Base-by-base conservation (phyloP, 2,113 vertebrate genomes). In the Heloderma charlesbogerti region DNA sequence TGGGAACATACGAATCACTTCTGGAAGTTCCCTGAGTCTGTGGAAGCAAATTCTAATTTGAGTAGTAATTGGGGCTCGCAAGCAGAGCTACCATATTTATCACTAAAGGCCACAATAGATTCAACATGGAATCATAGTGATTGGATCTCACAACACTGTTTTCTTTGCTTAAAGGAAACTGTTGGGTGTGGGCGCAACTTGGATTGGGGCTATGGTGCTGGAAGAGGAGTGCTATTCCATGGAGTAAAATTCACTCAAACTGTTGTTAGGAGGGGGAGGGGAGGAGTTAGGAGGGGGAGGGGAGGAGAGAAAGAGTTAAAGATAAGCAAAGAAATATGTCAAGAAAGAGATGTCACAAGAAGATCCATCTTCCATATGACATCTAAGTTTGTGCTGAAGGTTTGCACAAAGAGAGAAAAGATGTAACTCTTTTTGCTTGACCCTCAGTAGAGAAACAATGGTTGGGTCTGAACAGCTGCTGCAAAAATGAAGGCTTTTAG, bases 341-440 rank as follows among this genome's bases (percentile, higher is more conserved):
- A 18, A 63, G 45, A 78, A 43, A 78, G 48, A 22, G 22, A 45
- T 45, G 25, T 45, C 40, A 10, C 25, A 45, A 29, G 72, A 45
- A 78, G 43, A 45, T 43, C 22, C 7, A 29, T 78, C 77, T 48
- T 48, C 25, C 77, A 78, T 45, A 27, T 9, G 9, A 43, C 77
- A 78, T 45, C 22, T 48, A 78, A 20, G 37, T 7, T 77, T 77
- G 37, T 43, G 25, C 37, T 25, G 37, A 77, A 78, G 22, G 45
- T 81, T 81, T 48, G n/a, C 71, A 0, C 93, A 95, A 93, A 51
- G 29, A 81, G 91, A 92, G 40, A 89, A 94, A 40, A 85, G 94
- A 15, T 13, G 31, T 88, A 89, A 93, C n/a, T 90, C 12, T 92
- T 94, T 92, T 95, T 84, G 91, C 5, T 22, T 86, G 78, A 92